These are phyloP conservation scores for Chinchilla lanigera DNA, from an alignment of 2,113 vertebrate species.

Conservation along the genomic window DNA sequence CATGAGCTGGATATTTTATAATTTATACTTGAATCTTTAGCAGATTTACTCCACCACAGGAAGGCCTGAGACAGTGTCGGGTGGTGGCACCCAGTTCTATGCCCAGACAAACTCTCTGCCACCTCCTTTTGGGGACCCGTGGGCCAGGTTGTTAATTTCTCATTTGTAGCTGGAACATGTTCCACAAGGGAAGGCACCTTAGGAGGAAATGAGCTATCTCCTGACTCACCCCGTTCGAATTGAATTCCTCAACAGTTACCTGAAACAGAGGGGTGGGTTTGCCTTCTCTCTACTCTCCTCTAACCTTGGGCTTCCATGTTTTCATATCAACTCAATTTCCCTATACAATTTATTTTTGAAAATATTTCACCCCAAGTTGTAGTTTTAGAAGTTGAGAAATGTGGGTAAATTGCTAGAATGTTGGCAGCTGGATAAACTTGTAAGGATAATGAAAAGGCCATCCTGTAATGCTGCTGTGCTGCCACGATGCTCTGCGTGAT, in stretches of 20 bases:
- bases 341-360: background rate
- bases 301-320: background rate
- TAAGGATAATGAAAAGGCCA: background rate
- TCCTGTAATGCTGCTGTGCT: background rate
- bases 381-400: background rate
- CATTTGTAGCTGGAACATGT: background rate
- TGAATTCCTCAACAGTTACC: background rate
- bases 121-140: background rate
- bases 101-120: background rate
- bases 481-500: too few species aligned
- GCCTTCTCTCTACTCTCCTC: background rate
- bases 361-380: background rate
- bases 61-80: background rate
- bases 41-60: background rate
- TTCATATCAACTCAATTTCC: background rate
- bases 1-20: background rate
- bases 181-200: background rate
- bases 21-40: conserved; percentile 9
- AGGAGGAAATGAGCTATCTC: background rate
- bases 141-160: background rate
- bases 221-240: background rate
- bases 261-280: background rate
- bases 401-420: background rate
- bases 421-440: background rate
- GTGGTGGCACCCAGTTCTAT: too few species aligned